Evolutionary conservation across 2,888 invertebrate genomes (phyloP), one percentile per base, ranked within the genome.

Genomic region (Chesias legatella): DNA sequence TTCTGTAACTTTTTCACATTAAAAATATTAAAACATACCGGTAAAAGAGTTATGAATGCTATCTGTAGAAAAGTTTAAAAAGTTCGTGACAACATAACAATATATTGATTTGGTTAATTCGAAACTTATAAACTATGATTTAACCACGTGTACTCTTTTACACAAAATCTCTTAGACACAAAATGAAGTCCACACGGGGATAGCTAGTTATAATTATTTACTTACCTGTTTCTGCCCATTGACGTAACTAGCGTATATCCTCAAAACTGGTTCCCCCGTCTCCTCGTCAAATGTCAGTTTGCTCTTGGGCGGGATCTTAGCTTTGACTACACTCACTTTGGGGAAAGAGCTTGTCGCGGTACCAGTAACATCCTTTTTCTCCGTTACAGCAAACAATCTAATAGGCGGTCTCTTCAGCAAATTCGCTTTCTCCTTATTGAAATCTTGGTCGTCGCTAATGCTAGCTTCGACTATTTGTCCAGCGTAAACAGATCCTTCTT

Each of bases 201-300:
- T n/a, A n/a, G n/a, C n/a, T n/a, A n/a, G n/a, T n/a, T n/a, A n/a
- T n/a, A 17, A 5, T 17, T 25, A n/a, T 10, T 1, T 11, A 34
- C 43, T 61, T 63, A 86, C 86, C 75, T 81, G 82, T 21, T 63
- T 37, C 5, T 78, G 73, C 47, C 53, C 76, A 39, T 84, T 79
- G 23, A 77, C 60, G 41, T 86, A 88, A 54, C 83, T 88, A 0
- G 88, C 90, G 52, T 90, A 91, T 63, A 91, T 90, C 54, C 89
- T 83, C 53, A 91, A 70, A 11, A 90, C 81, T 3, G 89, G 86
- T 48, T 86, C 84, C 4, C 85, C 86, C 24, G 83, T 83, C 41
- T 80, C 79, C 38, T 82, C 80, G 43, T 86, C 88, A 53, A 79
- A 80, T 1, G 77, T 79, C 33, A 88, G 53, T 55, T 83, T 86